These are phyloP conservation scores for Tachuris rubrigastra DNA, from an alignment of 2,113 vertebrate genomes.

Conservation along the genomic window DNA sequence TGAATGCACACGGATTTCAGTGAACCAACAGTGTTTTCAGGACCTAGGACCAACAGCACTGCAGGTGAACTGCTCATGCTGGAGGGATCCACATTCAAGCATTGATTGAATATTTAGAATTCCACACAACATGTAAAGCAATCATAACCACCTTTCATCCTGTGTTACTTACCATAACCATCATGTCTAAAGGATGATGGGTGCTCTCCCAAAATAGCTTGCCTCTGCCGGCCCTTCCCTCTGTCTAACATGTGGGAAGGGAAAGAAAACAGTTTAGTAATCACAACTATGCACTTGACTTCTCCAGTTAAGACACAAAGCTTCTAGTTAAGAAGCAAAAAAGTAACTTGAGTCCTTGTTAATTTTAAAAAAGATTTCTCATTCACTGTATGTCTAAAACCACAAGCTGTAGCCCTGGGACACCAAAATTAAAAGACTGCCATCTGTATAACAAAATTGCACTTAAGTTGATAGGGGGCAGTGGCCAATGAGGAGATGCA, in stretches of 20 bases:
- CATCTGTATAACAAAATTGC: constrained; percentile 70
- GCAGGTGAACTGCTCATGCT: neutral
- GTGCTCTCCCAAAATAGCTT: constrained; percentile 96
- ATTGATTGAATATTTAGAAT: neutral
- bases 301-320: constrained; percentile 55
- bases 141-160: neutral
- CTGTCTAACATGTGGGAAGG: constrained; percentile 84
- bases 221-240: constrained; percentile 91
- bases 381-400: constrained; percentile 68
- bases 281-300: neutral
- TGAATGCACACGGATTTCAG: neutral
- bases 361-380: constrained; percentile 65
- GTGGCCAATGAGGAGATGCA: constrained; percentile 69
- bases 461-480: constrained; percentile 64
- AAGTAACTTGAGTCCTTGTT: constrained; percentile 61
- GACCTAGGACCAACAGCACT: neutral
- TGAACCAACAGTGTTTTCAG: neutral
- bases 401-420: constrained; percentile 62
- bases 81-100: neutral
- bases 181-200: constrained; percentile 91
- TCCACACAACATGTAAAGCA: neutral
- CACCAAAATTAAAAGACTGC: constrained; percentile 57
- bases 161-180: constrained; percentile 86
- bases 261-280: constrained; percentile 73
- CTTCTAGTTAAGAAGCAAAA: constrained; percentile 57